These are phyloP conservation scores for Diaperis boleti DNA, from an alignment of 2,888 invertebrate genomes.

Conservation along the genomic window DNA sequence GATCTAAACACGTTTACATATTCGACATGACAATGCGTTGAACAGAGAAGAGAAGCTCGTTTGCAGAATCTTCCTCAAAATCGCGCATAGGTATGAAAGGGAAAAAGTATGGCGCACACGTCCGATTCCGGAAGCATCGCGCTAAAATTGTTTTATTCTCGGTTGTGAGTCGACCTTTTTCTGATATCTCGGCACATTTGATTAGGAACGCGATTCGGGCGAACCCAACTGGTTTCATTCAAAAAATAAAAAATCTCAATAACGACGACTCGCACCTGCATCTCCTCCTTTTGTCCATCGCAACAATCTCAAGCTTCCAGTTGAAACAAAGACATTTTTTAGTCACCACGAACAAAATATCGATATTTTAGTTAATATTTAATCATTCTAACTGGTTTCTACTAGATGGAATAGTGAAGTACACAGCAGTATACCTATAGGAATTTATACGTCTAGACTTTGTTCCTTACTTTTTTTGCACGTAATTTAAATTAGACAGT, in stretches of 20 bases:
- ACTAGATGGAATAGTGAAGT: slow-evolving; percentile 25
- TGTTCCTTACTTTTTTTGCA: slow-evolving; percentile 3
- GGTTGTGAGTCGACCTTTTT: slow-evolving; percentile 32
- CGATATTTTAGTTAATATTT: slow-evolving; percentile 36
- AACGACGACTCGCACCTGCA: slow-evolving; percentile 34
- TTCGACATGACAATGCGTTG: slow-evolving; percentile 43
- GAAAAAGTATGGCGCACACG: slow-evolving; percentile 40
- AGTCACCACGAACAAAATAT: slow-evolving; percentile 23
- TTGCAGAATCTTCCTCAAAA: slow-evolving; percentile 21
- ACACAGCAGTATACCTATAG: slow-evolving; percentile 30
- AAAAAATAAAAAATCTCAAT: slow-evolving; percentile 13
- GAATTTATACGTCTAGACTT: slow-evolving; percentile 15
- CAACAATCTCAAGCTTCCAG: slow-evolving; percentile 11
- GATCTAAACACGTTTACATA: slow-evolving; percentile 40
- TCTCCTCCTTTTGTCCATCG: slow-evolving; percentile 30
- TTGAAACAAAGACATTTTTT: slow-evolving; percentile 16
- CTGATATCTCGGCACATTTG: slow-evolving; percentile 18
- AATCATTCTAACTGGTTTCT: slow-evolving; percentile 36
- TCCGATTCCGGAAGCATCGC: slow-evolving; percentile 33
- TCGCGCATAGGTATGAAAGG: slow-evolving; percentile 32
- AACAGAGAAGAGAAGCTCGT: slow-evolving; percentile 31
- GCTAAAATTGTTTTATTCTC: slow-evolving; percentile 23
- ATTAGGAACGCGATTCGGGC: slow-evolving; percentile 29
- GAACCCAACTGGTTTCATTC: slow-evolving; percentile 31
- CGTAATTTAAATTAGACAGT: slow-evolving; percentile 12